Base-by-base conservation (phyloP, 2,113 vertebrate species). In the Ailuropoda melanoleuca region DNA sequence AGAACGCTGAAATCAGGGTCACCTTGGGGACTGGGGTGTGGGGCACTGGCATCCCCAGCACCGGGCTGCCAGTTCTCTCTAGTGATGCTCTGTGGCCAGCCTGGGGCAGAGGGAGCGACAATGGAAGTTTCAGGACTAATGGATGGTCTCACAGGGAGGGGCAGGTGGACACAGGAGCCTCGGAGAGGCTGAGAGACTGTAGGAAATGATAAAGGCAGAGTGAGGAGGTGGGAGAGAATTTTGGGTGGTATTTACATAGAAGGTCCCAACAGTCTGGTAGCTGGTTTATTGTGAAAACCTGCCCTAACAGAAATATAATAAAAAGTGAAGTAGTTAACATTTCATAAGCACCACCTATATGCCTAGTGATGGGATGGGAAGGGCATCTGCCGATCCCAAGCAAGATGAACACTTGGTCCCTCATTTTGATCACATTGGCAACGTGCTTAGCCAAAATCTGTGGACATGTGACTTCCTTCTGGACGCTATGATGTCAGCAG, bases 31-130 rank as follows among this genome's bases (percentile, higher is more conserved):
- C 34, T n/a, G 64, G 11, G 24, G 3, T 18, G 18, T 17, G 2
- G 8, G 8, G 7, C 46, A 6, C 0, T 3, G 37, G 39, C 0
- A 0, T 29, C 56, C 8, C 8, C 0, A 19, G 31, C 14, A 13
- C 1, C 0, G 1, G 2, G 37, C 2, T 29, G 77, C 39, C 34
- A 4, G 26, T 7, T 70, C 14, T 14, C 48, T 23, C 48, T 1
- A 11, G n/a, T 11, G 14, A 9, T 1, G 12, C 26, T 13, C 26
- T 8, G 3, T 3, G 11, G 58, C 48, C 6, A 19, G 68, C 12
- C 15, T 0, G 10, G 31, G 43, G 31, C 24, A 4, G 53, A 17
- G 21, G 72, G 60, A 23, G 5, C 1, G 19, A 19, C 4, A 1
- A 19, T 0, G 6, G 46, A 26, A 26, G 21, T 21, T 29, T 78